Conservation (phyloP, 2,113 vertebrate genomes). For the Cottus gobio region DNA sequence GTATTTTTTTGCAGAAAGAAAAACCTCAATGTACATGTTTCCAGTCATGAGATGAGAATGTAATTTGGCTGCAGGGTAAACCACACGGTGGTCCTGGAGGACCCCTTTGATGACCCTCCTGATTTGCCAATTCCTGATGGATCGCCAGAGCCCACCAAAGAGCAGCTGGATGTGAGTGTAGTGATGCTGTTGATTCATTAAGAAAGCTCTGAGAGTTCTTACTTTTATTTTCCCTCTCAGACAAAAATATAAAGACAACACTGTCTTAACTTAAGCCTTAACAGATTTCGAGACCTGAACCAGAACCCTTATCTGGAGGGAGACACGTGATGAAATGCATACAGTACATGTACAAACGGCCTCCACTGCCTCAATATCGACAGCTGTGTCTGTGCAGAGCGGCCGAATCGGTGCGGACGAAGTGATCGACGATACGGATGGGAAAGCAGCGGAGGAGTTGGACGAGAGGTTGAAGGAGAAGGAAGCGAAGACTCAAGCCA, state of each 20-base stretch:
- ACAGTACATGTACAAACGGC: neutral
- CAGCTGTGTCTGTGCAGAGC: constrained; percentile 82
- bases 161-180: constrained; percentile 93
- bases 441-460: constrained; percentile 88
- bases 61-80: constrained; percentile 87
- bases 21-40: neutral
- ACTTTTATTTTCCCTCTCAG: neutral
- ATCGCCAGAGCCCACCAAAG: constrained; percentile 94
- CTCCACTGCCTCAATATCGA: neutral
- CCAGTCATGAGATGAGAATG: neutral
- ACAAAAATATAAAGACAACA: neutral
- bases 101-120: constrained; percentile 94
- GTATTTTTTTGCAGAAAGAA: neutral
- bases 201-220: neutral
- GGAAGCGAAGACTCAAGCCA: constrained; percentile 96
- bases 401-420: constrained; percentile 98
- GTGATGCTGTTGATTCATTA: neutral
- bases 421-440: constrained; percentile 90
- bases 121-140: constrained; percentile 90
- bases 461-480: constrained; percentile 95
- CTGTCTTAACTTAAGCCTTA: neutral
- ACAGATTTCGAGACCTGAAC: neutral
- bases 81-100: constrained; percentile 96
- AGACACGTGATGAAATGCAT: neutral
- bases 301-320: neutral